These are phyloP conservation scores for Oreochromis aureus DNA, from an alignment of 2,113 vertebrate genomes.

Conservation along the genomic window DNA sequence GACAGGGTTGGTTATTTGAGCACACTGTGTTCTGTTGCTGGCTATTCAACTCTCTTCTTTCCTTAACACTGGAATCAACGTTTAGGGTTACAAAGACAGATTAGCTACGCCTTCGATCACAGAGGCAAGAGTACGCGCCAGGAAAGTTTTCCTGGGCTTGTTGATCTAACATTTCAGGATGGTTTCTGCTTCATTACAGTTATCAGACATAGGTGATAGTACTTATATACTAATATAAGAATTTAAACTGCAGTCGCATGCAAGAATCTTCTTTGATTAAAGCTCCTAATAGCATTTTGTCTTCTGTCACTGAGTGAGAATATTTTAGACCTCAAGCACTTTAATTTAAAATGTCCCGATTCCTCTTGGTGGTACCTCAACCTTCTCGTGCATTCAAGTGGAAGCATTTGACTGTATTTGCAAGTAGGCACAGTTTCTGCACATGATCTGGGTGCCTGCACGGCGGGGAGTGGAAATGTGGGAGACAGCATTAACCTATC, in stretches of 20 bases:
- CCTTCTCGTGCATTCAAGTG: neutral
- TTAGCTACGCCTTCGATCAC: neutral
- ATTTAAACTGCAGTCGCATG: neutral
- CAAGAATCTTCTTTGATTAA: neutral
- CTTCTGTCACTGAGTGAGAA: neutral
- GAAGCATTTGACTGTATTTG: neutral
- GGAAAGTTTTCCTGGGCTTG: neutral
- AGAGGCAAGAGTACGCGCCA: neutral
- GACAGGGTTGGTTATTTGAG: constrained; percentile 36
- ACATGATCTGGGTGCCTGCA: neutral
- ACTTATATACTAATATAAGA: neutral
- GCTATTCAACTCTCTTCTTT: neutral
- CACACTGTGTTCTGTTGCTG: constrained; percentile 22
- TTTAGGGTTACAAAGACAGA: neutral
- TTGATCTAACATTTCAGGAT: neutral
- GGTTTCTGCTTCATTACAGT: neutral
- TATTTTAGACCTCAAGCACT: neutral
- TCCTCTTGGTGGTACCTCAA: neutral
- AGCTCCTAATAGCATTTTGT: neutral
- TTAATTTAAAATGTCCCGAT: neutral
- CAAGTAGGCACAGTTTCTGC: neutral
- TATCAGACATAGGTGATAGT: neutral
- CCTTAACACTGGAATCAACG: neutral
- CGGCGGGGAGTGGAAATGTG: neutral
- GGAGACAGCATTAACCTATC: neutral